Evolutionary conservation across 1,140 invertebrate genomes (phyloP).

Genomic region (Drosophila nigromelanica): DNA sequence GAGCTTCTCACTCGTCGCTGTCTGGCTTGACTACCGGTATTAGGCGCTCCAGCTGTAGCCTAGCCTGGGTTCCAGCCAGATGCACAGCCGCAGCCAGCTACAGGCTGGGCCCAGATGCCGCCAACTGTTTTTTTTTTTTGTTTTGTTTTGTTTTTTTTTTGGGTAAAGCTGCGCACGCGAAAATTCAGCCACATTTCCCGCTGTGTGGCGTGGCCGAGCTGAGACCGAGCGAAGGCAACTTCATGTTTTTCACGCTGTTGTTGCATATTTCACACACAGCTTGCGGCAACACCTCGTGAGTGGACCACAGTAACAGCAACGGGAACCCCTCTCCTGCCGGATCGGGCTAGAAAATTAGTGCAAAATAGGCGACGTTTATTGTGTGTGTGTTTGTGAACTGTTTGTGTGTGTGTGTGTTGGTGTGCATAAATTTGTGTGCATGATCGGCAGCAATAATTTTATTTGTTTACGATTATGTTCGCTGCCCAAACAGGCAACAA

Average conservation of each 20-base stretch:
- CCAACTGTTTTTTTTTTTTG: constrained; percentile 4
- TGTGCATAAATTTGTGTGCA: constrained; percentile 80
- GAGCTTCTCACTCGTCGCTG: constrained; percentile 20
- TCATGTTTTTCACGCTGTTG: constrained; percentile 81
- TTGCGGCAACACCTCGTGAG: constrained; percentile 74
- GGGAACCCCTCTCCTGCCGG: background rate
- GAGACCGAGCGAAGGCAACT: constrained; percentile 27
- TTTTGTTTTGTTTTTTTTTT: constrained; percentile 4
- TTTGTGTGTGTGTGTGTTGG: constrained; percentile 36
- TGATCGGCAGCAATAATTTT: constrained; percentile 83
- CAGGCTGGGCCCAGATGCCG: constrained; percentile 1
- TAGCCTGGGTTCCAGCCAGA: constrained; percentile 11
- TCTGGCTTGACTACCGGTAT: constrained; percentile 67
- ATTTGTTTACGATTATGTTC: constrained; percentile 83
- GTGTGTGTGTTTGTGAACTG: constrained; percentile 14
- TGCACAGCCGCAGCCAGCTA: constrained; percentile 1
- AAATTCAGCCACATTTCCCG: constrained; percentile 69
- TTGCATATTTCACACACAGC: constrained; percentile 81
- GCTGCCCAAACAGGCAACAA: constrained; percentile 76
- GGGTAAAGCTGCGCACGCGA: constrained; percentile 58
- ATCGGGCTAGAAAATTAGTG: constrained; percentile 72
- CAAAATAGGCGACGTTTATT: constrained; percentile 59
- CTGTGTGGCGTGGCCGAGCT: constrained; percentile 59
- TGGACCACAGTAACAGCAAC: constrained; percentile 37
- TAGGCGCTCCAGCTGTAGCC: constrained; percentile 54